Percentiles rank a stretch among this genome's conserved stretches.
phyloP scores from a whole-genome alignment of 2,797 vertebrate genomes.

The Fundulus diaphanus region DNA sequence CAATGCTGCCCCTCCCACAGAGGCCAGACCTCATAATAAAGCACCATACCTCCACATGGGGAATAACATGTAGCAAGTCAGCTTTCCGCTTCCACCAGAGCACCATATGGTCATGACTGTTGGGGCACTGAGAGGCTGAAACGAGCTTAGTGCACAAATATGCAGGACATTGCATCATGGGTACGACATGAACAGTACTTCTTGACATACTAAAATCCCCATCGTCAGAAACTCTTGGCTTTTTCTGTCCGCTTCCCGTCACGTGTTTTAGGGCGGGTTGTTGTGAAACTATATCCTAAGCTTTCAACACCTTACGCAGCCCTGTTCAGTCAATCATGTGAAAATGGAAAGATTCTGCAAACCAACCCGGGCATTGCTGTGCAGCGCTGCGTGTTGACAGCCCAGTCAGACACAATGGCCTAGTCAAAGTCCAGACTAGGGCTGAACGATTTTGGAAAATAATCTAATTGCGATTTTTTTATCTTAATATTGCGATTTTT shows the following conservation, averaged over 20 bases:
- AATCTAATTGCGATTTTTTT: too few relatives aligned
- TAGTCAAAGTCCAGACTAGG: too few relatives aligned
- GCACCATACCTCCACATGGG: constrained; percentile 48
- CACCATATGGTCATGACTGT: constrained; percentile 71
- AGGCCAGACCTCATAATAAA: constrained; percentile 57
- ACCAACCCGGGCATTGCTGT: too few relatives aligned
- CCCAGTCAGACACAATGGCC: too few relatives aligned
- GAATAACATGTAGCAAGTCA: constrained; percentile 65
- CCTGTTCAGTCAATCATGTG: too few relatives aligned
- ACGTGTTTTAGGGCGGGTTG: background rate
- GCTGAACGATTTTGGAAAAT: too few relatives aligned
- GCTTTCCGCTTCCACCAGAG: constrained; percentile 65
- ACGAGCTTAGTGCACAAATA: constrained; percentile 34
- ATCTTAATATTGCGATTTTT: too few relatives aligned
- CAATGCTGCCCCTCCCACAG: constrained; percentile 74
- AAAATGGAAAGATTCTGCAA: too few relatives aligned
- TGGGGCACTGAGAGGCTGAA: constrained; percentile 38
- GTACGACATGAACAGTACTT: background rate
- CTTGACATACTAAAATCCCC: background rate
- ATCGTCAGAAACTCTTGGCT: background rate
- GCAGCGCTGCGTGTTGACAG: too few relatives aligned
- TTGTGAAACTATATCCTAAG: too few relatives aligned
- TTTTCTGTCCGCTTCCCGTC: background rate
- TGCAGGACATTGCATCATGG: constrained; percentile 3
- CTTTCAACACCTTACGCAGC: too few relatives aligned